phyloP scores from a whole-genome alignment of 2,888 invertebrate species.

The Drosophila conformis region DNA sequence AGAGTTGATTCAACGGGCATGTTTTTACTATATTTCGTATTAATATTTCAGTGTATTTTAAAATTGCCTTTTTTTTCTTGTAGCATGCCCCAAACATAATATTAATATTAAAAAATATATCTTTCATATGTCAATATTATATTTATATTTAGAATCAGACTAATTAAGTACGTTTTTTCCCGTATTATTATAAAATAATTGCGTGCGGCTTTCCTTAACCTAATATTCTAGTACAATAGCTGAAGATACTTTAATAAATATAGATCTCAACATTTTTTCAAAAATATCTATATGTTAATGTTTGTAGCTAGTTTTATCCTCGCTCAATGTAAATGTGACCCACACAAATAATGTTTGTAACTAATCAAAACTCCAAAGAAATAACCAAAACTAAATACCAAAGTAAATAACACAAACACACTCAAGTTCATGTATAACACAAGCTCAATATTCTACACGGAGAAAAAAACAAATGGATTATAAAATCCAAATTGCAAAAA shows the following conservation, averaged over 20 bases:
- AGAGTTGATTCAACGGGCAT: constrained; percentile 19
- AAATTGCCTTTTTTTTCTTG: neutral
- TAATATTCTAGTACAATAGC: constrained; percentile 7
- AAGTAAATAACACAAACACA: constrained; percentile 27
- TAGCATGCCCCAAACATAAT: constrained; percentile 25
- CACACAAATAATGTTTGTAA: constrained; percentile 29
- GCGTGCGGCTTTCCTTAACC: neutral
- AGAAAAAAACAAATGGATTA: neutral
- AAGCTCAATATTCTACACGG: constrained; percentile 51
- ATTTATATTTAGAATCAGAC: neutral
- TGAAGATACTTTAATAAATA: constrained; percentile 15
- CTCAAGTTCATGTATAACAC: constrained; percentile 59
- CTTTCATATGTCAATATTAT: neutral
- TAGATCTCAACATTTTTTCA: constrained; percentile 8
- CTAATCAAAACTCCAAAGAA: constrained; percentile 31
- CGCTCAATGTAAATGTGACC: constrained; percentile 47
- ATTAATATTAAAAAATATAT: neutral
- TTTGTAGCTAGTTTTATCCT: constrained; percentile 62
- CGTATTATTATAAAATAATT: neutral
- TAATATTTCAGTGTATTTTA: neutral
- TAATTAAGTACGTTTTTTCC: constrained; percentile 6
- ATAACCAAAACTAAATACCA: constrained; percentile 17
- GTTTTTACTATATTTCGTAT: constrained; percentile 19
- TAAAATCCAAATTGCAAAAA: neutral
- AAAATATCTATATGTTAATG: constrained; percentile 58